Evolutionary conservation across 2,888 invertebrate genomes (phyloP), one percentile per base, ranked within the genome.

Genomic region (Elysia crispata): DNA sequence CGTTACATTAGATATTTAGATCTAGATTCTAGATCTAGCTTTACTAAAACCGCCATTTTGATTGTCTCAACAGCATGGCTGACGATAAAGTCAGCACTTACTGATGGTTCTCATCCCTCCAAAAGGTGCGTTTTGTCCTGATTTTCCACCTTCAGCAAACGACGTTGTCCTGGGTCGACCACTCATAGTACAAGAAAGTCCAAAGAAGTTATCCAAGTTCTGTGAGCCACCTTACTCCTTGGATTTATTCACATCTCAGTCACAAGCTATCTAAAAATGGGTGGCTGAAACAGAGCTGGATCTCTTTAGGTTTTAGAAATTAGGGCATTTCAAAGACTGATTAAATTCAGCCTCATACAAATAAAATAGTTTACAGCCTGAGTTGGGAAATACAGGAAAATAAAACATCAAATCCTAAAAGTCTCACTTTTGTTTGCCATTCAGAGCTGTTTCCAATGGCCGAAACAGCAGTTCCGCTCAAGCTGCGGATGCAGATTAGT

Each of bases 161-260:
- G 90, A 90, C 82, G 90, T 90, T 77, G 90, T 90, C 85, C 90
- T 87, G 74, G 90, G 89, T 84, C 90, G 87, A 85, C 89, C 89
- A 83, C 90, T 90, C 90, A 90, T 90, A 79, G 66, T 79, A 79
- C 31, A 79, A 25, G 84, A 78, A 82, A 80, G 79, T 80, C 82
- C 78, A 70, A 41, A 41, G 67, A 64, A 81, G 83, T 77, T 77
- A 78, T 75, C 57, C 54, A 72, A 77, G 79, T 80, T 76, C 73
- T 76, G 72, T 79, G 72, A 78, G 49, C 73, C 76, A 54, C 64
- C 64, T 62, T 60, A 75, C 76, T 74, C 76, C 69, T 69, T 73
- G 75, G 79, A 76, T 77, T 79, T 79, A 81, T 77, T 84, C 83
- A 83, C 84, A 84, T 84, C 81, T 82, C 84, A 82, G 79, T 81